Evolutionary conservation across 2,888 invertebrate species (phyloP), one percentile per base, ranked within the genome.

Genomic region (Dicranocentrus wangi): DNA sequence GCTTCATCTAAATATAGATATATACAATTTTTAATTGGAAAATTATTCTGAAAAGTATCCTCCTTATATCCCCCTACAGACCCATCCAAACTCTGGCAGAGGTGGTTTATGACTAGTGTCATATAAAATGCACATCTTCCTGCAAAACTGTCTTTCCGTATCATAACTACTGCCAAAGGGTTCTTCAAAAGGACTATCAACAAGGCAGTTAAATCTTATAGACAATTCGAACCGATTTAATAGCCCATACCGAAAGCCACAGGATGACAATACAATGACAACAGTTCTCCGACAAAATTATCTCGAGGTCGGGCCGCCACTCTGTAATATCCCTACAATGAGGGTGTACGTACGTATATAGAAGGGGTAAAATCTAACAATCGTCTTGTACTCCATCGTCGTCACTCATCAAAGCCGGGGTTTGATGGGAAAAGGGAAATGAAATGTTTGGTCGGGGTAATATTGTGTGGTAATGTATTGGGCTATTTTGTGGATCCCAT

Each of bases 221-320:
- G 77, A 39, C 78, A 32, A 70, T 65, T 78, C 70, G 70, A 65
- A 71, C 53, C 47, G 65, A 53, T 71, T 78, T 78, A 78, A 78
- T 71, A 71, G 70, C 65, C 21, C 43, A 43, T 39, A 2, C 21
- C 15, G 5, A 23, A 21, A 63, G 43, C 65, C 25, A 23, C 61
- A 61, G 51, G 63, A 70, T 78, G 77, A 70, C 69, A 70, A 63
- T 77, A 61, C 60, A 55, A 76, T 75, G 76, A 61, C 69, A 69
- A 63, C 69, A 60, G 32, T 61, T 77, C 77, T 69, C 53, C 32
- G 51, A 19, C 51, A 69, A 77, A 76, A 68, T 76, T 66, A 76
- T 76, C 76, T 76, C 66, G 21, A 51, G 58, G 66, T 73, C 72
- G 63, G 15, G 39, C 5, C 47, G 5, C 47, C 47, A 47, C 47